phyloP scores from a whole-genome alignment of 2,797 vertebrate species.

The Neoniphon sammara region DNA sequence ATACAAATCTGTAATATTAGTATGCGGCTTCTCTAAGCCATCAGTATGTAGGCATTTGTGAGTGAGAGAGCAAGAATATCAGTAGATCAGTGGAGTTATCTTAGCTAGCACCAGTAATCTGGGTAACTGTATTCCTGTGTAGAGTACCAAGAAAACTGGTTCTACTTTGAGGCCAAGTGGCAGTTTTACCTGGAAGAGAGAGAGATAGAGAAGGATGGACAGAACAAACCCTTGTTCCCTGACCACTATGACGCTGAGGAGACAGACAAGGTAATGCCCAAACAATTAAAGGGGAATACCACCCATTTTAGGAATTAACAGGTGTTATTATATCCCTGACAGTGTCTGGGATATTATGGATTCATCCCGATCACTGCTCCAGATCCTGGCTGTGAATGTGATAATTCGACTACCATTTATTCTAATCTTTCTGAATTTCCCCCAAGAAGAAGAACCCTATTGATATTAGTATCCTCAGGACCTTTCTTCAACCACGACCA shows the following conservation, averaged over 20 bases:
- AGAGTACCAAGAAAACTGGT: constrained; percentile 99
- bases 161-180: constrained; percentile 99
- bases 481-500: no score
- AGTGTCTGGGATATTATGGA: no score
- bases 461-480: no score
- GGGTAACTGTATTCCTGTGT: constrained; percentile 37
- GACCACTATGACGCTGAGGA: constrained; percentile 89
- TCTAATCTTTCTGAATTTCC: no score
- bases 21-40: not conserved
- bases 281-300: not conserved
- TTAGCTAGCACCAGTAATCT: not conserved
- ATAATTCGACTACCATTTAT: no score
- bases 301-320: no score
- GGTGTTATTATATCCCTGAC: no score
- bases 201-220: constrained; percentile 87
- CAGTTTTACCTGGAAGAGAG: constrained; percentile 97
- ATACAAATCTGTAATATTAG: not conserved
- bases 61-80: not conserved
- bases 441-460: no score
- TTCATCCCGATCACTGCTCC: no score
- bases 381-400: no score
- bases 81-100: not conserved
- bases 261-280: constrained; percentile 88
- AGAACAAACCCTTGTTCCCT: constrained; percentile 86
- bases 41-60: not conserved